Percentiles rank a stretch among this genome's conserved stretches.
phyloP scores from a whole-genome alignment of 2,797 vertebrate species.

The Monodelphis domestica region DNA sequence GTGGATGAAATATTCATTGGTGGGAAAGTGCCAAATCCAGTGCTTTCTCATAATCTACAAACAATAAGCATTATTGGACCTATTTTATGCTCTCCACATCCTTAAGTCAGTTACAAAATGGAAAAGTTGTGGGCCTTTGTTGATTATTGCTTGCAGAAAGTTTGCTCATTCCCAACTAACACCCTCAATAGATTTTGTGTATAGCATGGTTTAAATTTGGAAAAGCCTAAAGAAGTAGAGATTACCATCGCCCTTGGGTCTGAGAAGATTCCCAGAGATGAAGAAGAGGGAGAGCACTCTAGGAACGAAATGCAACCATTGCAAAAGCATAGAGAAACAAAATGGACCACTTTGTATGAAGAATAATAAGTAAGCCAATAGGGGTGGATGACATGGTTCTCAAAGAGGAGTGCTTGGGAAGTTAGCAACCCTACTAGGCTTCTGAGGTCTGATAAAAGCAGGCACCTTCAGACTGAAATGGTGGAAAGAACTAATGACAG shows the following conservation, averaged over 20 bases:
- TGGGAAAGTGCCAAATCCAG: not conserved
- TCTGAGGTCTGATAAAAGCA: not conserved
- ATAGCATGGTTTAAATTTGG: not conserved
- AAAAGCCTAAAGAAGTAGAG: not conserved
- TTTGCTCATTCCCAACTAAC: not conserved
- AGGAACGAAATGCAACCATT: not conserved
- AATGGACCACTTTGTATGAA: not conserved
- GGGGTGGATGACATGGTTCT: not conserved
- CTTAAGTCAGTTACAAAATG: not conserved
- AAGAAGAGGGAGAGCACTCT: not conserved
- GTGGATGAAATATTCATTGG: not conserved
- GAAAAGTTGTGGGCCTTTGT: not conserved
- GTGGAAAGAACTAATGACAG: not conserved
- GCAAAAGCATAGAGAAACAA: not conserved
- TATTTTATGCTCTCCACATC: not conserved
- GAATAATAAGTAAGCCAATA: not conserved
- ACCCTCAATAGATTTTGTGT: not conserved
- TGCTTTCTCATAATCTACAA: not conserved
- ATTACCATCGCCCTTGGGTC: not conserved
- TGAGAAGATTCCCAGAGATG: not conserved
- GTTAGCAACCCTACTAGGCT: not conserved
- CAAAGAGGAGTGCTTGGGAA: not conserved
- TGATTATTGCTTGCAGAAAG: not conserved
- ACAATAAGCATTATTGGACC: not conserved
- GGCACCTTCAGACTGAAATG: not conserved